Evolutionary conservation across 2,888 invertebrate species (phyloP), one percentile per base, ranked within the genome.

Genomic region (Agapostemon virescens): DNA sequence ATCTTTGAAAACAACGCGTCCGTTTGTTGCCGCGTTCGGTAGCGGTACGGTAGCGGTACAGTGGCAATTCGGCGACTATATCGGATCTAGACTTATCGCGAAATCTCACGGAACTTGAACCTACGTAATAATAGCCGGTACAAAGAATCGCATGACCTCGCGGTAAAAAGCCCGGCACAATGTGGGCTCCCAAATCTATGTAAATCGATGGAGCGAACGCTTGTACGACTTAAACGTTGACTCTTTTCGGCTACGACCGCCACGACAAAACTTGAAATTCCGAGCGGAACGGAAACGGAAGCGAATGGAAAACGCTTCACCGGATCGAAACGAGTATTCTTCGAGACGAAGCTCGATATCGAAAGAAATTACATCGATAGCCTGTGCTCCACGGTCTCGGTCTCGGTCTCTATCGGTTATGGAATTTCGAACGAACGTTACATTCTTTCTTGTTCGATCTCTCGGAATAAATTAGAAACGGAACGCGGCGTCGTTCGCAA

Each of bases 141-240:
- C 84, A 88, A 88, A 86, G 83, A 79, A 81, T 81, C 79, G 83
- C 81, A 78, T 85, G 90, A 90, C 88, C 90, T 88, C 88, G 79
- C 75, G 71, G 81, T 83, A 90, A 88, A 91, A 90, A 89, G 88
- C 86, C 77, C 74, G 80, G 84, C 87, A 88, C 87, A 89, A 88
- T 88, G 82, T 86, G 82, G 84, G 78, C 84, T 77, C 85, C 82
- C 82, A 72, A 82, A 69, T 72, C 79, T 84, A 87, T 87, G 87
- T 71, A 85, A 87, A 87, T 84, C 69, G 74, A 77, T 80, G 79
- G 77, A 86, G 84, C 77, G 77, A 86, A 85, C 77, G 74, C 55
- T 55, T 49, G 77, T 83, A 85, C 90, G 89, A 91, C 90, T 89
- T 86, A 87, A 89, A 85, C 89, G 86, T 86, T 88, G 88, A 89